Evolutionary conservation across 2,888 invertebrate species (phyloP).

Genomic region (Nudaria mundana): DNA sequence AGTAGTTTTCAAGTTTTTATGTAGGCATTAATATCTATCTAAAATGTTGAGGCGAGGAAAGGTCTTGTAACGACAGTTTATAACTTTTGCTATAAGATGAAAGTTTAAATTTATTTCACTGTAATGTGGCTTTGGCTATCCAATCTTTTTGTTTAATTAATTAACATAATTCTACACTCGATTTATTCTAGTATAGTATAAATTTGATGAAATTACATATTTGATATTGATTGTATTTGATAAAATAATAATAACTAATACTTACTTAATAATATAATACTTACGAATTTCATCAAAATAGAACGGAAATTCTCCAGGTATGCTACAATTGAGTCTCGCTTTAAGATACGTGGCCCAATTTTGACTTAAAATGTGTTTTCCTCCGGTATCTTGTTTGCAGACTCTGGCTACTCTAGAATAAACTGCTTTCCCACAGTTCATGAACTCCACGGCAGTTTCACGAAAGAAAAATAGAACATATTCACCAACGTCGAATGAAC

Average conservation of each 20-base stretch:
- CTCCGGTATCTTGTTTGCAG: constrained; percentile 86
- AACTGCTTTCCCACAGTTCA: constrained; percentile 85
- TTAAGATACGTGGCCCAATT: constrained; percentile 87
- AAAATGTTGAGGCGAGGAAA: constrained; percentile 25
- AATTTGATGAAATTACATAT: too few species aligned
- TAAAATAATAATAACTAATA: neutral
- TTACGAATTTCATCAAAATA: constrained; percentile 88
- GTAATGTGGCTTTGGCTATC: too few species aligned
- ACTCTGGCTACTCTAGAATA: constrained; percentile 88
- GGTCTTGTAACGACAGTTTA: constrained; percentile 17
- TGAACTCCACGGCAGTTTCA: constrained; percentile 85
- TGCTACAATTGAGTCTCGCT: constrained; percentile 85
- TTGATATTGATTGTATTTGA: too few species aligned
- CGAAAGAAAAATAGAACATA: constrained; percentile 88
- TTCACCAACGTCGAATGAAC: constrained; percentile 85
- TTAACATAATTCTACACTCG: too few species aligned
- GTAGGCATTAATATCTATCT: constrained; percentile 19
- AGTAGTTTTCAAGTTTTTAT: constrained; percentile 23
- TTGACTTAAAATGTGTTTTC: constrained; percentile 83
- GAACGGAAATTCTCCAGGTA: constrained; percentile 87
- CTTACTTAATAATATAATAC: constrained; percentile 40
- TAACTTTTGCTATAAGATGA: constrained; percentile 20
- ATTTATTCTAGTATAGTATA: too few species aligned
- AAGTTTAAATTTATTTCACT: constrained; percentile 9
- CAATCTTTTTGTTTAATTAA: too few species aligned